A percentile compares a stretch with the other conserved stretches of the same genome.
These are phyloP conservation scores for Gambusia yucatana DNA, from an alignment of 2,797 vertebrate genomes.

Conservation along the genomic window DNA sequence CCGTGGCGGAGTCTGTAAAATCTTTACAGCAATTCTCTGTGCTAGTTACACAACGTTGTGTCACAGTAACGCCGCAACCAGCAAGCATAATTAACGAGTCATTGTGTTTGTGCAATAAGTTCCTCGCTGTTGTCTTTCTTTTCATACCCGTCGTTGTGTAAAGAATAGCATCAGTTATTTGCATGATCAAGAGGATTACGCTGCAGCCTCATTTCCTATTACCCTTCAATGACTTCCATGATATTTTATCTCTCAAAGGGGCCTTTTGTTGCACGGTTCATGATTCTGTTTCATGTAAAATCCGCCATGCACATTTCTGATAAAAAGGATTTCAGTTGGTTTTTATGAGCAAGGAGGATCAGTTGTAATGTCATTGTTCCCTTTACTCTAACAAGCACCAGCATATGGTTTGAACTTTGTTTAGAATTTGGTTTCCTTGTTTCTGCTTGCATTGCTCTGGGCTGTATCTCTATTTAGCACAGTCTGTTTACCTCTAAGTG, in stretches of 20 bases:
- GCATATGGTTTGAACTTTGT: neutral
- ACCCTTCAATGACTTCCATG: slow-evolving; percentile 36
- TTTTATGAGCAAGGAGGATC: neutral
- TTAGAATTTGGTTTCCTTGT: neutral
- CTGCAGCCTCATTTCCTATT: slow-evolving; percentile 55
- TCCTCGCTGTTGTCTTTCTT: slow-evolving; percentile 10
- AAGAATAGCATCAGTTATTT: slow-evolving; percentile 48
- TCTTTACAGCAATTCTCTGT: neutral
- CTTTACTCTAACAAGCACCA: neutral
- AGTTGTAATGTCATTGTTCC: neutral
- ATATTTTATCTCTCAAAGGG: slow-evolving; percentile 41
- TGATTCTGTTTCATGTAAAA: slow-evolving; percentile 19
- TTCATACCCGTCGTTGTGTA: slow-evolving; percentile 24
- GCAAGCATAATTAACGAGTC: slow-evolving; percentile 8
- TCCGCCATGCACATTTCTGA: neutral
- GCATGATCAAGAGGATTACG: slow-evolving; percentile 67
- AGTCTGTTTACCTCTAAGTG: neutral
- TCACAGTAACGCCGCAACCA: slow-evolving; percentile 5
- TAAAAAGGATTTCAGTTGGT: neutral
- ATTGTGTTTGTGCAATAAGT: neutral
- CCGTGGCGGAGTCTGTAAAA: neutral
- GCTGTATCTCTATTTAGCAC: neutral
- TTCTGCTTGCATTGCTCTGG: neutral
- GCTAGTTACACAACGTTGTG: slow-evolving; percentile 1
- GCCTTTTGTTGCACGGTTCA: slow-evolving; percentile 35